Evolutionary conservation across 2,888 invertebrate species (phyloP).

Genomic region (Linyphia triangularis): DNA sequence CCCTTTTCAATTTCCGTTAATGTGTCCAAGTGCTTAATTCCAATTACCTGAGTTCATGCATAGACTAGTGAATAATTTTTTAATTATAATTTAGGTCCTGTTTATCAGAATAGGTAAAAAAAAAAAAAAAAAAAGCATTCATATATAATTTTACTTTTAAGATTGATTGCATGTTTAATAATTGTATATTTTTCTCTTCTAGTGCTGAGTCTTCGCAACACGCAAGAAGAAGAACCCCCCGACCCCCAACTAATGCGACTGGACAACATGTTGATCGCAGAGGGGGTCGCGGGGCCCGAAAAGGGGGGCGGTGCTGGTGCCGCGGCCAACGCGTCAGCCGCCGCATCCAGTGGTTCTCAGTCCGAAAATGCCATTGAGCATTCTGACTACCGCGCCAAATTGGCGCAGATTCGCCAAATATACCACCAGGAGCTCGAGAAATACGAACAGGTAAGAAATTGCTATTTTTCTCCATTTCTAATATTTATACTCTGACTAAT

Average conservation of each 20-base stretch:
- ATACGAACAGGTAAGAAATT: slow-evolving; percentile 94
- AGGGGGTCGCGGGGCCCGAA: slow-evolving; percentile 97
- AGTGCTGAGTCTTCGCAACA: slow-evolving; percentile 96
- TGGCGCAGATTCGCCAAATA: slow-evolving; percentile 98
- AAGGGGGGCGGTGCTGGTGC: slow-evolving; percentile 85
- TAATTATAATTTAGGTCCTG: no score
- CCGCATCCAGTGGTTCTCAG: slow-evolving; percentile 84
- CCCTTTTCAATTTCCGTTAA: no score
- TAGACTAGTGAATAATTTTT: no score
- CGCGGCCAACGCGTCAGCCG: slow-evolving; percentile 89
- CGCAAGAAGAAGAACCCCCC: slow-evolving; percentile 98
- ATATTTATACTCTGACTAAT: no score
- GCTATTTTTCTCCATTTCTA: no score
- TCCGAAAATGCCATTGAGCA: slow-evolving; percentile 98
- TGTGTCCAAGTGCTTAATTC: no score
- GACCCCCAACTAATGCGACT: slow-evolving; percentile 98
- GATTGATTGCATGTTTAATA: neutral
- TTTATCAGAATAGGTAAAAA: no score
- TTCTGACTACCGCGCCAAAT: slow-evolving; percentile 98
- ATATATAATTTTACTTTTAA: no score
- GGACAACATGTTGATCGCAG: slow-evolving; percentile 98
- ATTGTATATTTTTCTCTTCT: slow-evolving; percentile 78
- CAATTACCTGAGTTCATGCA: no score
- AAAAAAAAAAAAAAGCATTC: no score
- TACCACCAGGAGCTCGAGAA: slow-evolving; percentile 99